Evolutionary conservation across 1,140 invertebrate genomes (phyloP).

Genomic region (Euura saliciscinereae): DNA sequence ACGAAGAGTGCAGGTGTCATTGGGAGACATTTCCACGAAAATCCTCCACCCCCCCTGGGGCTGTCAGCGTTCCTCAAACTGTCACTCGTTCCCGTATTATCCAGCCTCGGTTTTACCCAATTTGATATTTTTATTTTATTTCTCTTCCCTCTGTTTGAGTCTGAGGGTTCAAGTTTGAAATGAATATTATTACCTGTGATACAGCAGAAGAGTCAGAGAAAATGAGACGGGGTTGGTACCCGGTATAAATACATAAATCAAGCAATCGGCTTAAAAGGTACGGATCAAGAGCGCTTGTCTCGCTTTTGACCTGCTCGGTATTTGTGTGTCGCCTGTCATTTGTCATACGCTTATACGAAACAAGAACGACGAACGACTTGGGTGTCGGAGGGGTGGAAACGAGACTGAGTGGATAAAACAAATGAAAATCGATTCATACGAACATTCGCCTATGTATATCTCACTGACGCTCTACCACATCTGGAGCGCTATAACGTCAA

Average conservation of each 20-base stretch:
- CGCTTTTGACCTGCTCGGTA: constrained; percentile 39
- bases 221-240: constrained; percentile 13
- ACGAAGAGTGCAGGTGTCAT: neutral
- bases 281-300: constrained; percentile 34
- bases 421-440: neutral
- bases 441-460: no score
- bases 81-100: neutral
- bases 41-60: neutral
- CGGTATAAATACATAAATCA: constrained; percentile 53
- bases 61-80: constrained; percentile 10
- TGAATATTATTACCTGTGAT: constrained; percentile 14
- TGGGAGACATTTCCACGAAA: neutral
- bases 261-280: constrained; percentile 50
- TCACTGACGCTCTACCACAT: no score
- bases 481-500: no score
- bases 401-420: neutral
- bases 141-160: neutral
- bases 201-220: constrained; percentile 19
- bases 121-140: neutral
- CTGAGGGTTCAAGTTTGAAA: constrained; percentile 11
- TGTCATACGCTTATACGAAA: constrained; percentile 24
- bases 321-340: constrained; percentile 51
- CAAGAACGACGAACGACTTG: neutral
- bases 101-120: neutral
- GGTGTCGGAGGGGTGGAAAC: neutral